phyloP scores from a whole-genome alignment of 2,113 vertebrate species.

The Xiphias gladius region DNA sequence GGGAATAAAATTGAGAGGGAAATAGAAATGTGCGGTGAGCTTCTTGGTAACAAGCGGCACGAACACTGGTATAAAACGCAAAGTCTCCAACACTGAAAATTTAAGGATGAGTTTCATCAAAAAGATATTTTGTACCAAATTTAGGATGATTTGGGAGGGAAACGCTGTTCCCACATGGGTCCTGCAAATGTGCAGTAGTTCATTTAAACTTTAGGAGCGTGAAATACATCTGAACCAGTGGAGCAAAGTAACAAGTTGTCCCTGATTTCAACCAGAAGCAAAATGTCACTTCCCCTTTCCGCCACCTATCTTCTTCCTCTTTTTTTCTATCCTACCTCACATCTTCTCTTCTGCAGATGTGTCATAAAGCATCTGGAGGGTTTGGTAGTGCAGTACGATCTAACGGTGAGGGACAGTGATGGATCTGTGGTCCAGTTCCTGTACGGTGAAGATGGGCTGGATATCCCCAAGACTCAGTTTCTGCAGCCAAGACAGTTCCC shows the following conservation, averaged over 20 bases:
- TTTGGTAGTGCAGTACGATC: constrained; percentile 95
- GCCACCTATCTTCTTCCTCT: too few relatives aligned
- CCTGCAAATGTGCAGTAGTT: not conserved
- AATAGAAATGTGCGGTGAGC: not conserved
- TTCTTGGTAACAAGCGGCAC: too few relatives aligned
- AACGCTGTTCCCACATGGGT: not conserved
- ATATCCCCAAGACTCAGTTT: constrained; percentile 96
- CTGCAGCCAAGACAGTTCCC: constrained; percentile 91
- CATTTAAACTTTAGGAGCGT: not conserved
- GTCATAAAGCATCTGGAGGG: constrained; percentile 95
- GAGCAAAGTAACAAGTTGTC: not conserved
- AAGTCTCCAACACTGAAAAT: too few relatives aligned
- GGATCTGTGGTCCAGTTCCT: constrained; percentile 97
- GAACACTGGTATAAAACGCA: too few relatives aligned
- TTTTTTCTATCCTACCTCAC: not conserved
- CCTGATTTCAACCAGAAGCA: not conserved
- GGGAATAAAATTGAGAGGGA: not conserved
- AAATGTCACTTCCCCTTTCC: not conserved
- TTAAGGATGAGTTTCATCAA: too few relatives aligned
- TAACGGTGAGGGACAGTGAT: constrained; percentile 95
- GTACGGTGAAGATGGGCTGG: constrained; percentile 96
- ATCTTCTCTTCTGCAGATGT: constrained; percentile 28
- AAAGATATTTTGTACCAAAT: not conserved
- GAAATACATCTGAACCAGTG: not conserved
- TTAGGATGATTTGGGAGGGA: not conserved